Evolutionary conservation across 2,797 vertebrate species (phyloP).

Genomic region (Delichon dasypus): DNA sequence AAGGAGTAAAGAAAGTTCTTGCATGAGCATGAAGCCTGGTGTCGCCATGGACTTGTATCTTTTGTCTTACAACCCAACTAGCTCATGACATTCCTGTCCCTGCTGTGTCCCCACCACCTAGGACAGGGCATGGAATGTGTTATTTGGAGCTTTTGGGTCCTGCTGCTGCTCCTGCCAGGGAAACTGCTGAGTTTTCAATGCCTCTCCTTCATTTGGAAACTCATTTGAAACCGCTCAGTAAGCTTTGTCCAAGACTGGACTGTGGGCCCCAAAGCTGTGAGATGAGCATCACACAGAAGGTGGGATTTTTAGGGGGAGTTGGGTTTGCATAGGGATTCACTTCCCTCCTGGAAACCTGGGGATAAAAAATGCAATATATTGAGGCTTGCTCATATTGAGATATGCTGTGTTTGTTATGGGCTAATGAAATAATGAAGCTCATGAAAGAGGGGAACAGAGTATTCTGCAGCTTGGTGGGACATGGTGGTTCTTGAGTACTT

Average conservation of each 20-base stretch:
- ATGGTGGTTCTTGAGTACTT: neutral
- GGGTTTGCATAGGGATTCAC: neutral
- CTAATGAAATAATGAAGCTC: slow-evolving; percentile 1
- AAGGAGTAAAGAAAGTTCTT: neutral
- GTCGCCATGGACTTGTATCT: neutral
- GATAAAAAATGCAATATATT: neutral
- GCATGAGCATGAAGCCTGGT: neutral
- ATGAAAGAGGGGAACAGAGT: neutral
- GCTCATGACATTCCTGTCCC: neutral
- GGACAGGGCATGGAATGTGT: neutral
- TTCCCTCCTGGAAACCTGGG: neutral
- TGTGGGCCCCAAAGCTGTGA: neutral
- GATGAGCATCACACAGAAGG: neutral
- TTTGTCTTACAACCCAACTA: neutral
- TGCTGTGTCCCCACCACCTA: neutral
- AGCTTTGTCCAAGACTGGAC: neutral
- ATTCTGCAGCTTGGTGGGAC: neutral
- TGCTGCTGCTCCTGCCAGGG: neutral
- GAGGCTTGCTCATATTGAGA: no score
- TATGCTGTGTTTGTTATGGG: neutral
- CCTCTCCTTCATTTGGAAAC: neutral
- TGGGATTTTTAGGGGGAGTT: no score
- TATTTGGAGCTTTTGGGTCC: neutral
- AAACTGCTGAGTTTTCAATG: neutral
- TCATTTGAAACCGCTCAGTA: neutral